Percentiles rank a stretch among this genome's conserved stretches.
phyloP scores from a whole-genome alignment of 2,797 vertebrate species.

The Megaceryle alcyon region DNA sequence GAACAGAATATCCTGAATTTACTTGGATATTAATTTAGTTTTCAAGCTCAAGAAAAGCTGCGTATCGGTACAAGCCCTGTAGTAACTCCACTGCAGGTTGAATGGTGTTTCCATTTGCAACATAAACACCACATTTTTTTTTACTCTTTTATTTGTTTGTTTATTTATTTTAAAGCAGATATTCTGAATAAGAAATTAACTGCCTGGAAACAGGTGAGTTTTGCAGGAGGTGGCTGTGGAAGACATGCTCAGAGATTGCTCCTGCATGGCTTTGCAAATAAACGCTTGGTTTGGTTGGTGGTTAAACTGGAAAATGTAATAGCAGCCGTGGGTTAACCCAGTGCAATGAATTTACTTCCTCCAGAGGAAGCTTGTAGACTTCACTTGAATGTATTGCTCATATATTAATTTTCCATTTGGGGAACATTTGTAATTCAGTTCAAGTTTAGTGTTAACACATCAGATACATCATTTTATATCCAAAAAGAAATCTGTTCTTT shows the following conservation, averaged over 20 bases:
- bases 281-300: neutral
- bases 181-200: neutral
- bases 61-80: fast-evolving
- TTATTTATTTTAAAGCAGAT: neutral
- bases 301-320: neutral
- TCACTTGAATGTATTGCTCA: neutral
- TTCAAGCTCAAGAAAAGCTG: neutral
- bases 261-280: neutral
- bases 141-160: too few species aligned
- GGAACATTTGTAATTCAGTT: neutral
- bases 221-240: neutral
- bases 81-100: neutral
- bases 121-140: neutral
- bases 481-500: neutral
- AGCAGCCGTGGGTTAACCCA: neutral
- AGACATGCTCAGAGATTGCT: neutral
- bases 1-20: neutral
- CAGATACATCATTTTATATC: neutral
- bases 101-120: fast-evolving
- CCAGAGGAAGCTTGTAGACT: neutral
- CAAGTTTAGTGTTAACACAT: neutral
- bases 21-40: neutral
- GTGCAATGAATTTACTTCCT: neutral
- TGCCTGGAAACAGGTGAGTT: neutral
- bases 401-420: neutral